Conservation (phyloP, 2,113 vertebrate species). For the Bettongia penicillata region DNA sequence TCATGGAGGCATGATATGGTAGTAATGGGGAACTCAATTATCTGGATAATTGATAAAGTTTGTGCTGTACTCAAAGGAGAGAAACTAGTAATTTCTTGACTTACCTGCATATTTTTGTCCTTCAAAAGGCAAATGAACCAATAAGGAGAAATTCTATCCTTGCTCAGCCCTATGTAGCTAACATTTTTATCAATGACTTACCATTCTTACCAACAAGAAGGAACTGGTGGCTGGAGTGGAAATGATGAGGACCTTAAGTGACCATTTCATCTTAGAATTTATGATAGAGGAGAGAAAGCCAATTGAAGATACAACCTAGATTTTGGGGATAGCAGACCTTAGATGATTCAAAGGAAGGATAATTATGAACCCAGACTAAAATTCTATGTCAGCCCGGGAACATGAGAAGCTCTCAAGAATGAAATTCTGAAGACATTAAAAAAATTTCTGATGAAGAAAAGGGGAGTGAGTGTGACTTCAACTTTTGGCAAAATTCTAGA, state of each 20-base stretch:
- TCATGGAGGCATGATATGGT: not conserved
- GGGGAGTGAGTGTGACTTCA: not conserved
- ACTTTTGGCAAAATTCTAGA: not conserved
- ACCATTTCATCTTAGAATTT: not conserved
- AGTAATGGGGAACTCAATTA: not conserved
- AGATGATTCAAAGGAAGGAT: not conserved
- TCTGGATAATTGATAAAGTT: not conserved
- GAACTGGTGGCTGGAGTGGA: not conserved
- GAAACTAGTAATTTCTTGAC: not conserved
- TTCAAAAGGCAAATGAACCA: not conserved
- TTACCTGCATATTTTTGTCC: not conserved
- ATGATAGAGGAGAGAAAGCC: not conserved
- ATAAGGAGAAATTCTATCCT: not conserved
- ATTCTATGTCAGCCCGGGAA: not conserved
- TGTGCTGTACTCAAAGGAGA: not conserved
- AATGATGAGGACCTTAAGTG: not conserved
- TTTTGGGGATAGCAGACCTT: not conserved
- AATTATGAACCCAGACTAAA: not conserved
- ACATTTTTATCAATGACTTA: not conserved
- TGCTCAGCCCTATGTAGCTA: not conserved
- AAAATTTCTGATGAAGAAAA: not conserved
- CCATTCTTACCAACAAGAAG: not conserved
- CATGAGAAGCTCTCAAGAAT: not conserved
- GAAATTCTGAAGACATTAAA: not conserved
- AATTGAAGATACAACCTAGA: not conserved